Conservation (phyloP, 2,113 vertebrate genomes). For the Rhabdomys dilectus region DNA sequence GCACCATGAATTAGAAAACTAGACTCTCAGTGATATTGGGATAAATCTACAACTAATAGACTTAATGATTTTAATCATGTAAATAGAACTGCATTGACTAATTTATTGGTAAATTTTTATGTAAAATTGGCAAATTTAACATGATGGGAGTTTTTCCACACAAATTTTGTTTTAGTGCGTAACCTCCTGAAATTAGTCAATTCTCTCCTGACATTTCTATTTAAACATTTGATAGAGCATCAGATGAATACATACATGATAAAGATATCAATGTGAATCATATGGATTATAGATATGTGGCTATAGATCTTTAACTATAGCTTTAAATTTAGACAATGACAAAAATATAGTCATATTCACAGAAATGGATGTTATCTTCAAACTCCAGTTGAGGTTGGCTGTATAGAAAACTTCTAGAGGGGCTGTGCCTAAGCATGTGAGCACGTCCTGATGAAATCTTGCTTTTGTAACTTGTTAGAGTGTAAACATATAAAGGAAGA, state of each 20-base stretch:
- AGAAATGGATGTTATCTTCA: conserved; percentile 26
- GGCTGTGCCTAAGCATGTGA: accelerated
- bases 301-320: neutral
- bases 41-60: conserved; percentile 34
- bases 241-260: neutral
- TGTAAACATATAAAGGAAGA: neutral
- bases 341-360: neutral
- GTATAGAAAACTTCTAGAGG: neutral
- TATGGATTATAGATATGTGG: neutral
- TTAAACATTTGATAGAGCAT: neutral
- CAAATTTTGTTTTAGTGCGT: conserved; percentile 51
- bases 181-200: conserved; percentile 51
- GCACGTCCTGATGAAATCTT: neutral
- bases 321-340: conserved; percentile 8
- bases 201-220: neutral
- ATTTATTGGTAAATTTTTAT: neutral
- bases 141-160: neutral
- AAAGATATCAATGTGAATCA: neutral
- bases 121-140: conserved; percentile 28
- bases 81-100: neutral
- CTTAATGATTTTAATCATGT: conserved; percentile 51
- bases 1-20: neutral
- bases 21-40: neutral
- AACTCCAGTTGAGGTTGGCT: conserved; percentile 6
- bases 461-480: neutral